Percentiles rank a stretch among this genome's conserved stretches.
These are phyloP conservation scores for Hippopotamus amphibius DNA, from an alignment of 2,113 vertebrate genomes.

Conservation along the genomic window DNA sequence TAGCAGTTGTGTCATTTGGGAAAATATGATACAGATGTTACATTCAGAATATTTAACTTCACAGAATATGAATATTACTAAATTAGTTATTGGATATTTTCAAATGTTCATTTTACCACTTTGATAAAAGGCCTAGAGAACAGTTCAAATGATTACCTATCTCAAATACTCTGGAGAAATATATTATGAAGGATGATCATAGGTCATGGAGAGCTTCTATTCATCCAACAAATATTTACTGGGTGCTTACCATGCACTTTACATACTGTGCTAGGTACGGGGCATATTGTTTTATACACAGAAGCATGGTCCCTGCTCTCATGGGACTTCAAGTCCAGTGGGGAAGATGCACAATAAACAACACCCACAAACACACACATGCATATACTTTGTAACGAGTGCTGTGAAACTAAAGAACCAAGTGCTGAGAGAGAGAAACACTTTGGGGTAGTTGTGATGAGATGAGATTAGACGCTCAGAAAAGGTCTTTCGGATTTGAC, in stretches of 20 bases:
- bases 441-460: not conserved
- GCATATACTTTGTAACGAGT: not conserved
- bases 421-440: not conserved
- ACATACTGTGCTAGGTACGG: not conserved
- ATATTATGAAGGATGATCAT: not conserved
- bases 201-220: not conserved
- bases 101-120: not conserved
- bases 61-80: not conserved
- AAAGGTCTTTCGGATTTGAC: not conserved
- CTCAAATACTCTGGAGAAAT: not conserved
- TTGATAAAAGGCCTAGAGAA: constrained; percentile 37
- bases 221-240: not conserved
- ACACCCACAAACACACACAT: not conserved
- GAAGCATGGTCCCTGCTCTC: not conserved
- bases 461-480: not conserved
- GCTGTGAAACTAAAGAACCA: not conserved
- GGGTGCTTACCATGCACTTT: not conserved
- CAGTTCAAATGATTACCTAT: not conserved
- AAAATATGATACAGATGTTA: not conserved
- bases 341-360: not conserved
- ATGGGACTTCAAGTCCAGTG: not conserved
- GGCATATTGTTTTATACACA: not conserved
- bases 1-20: not conserved
- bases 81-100: not conserved
- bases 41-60: constrained; percentile 32